Percentiles rank a stretch among this genome's conserved stretches.
phyloP scores from a whole-genome alignment of 2,113 vertebrate species.

The Todiramphus chloris region DNA sequence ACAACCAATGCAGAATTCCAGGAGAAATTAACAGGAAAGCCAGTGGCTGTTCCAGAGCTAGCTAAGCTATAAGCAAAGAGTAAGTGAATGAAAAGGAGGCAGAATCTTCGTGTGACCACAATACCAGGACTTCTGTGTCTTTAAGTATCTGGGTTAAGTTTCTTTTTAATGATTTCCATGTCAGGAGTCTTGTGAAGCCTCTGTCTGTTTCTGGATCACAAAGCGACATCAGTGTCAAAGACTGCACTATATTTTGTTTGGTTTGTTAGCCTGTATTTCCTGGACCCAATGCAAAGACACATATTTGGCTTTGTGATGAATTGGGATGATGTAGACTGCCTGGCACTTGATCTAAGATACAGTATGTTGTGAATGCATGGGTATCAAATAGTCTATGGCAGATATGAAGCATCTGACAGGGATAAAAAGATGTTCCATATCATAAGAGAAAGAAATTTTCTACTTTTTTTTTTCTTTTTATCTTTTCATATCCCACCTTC shows the following conservation, averaged over 20 bases:
- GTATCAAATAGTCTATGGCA: not conserved
- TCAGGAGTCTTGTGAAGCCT: not conserved
- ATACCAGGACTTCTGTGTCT: not conserved
- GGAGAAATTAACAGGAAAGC: not conserved
- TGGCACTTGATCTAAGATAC: not conserved
- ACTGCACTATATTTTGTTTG: not conserved
- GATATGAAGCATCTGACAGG: not conserved
- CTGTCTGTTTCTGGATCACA: not conserved
- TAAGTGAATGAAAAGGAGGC: not conserved
- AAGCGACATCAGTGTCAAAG: not conserved
- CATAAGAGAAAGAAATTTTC: not conserved
- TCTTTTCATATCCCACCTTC: not conserved
- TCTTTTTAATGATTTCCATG: not conserved
- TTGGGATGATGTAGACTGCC: not conserved
- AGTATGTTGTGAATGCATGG: not conserved
- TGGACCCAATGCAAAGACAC: not conserved
- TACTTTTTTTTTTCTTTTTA: not conserved
- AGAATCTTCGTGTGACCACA: not conserved
- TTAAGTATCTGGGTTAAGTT: not conserved
- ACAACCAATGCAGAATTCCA: not conserved
- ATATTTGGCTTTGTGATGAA: not conserved
- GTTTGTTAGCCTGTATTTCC: not conserved
- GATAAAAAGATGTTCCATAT: not conserved
- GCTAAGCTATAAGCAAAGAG: not conserved
- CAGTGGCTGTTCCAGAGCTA: not conserved